Evolutionary conservation across 2,113 vertebrate genomes (phyloP).

Genomic region (Tetrao urogallus): DNA sequence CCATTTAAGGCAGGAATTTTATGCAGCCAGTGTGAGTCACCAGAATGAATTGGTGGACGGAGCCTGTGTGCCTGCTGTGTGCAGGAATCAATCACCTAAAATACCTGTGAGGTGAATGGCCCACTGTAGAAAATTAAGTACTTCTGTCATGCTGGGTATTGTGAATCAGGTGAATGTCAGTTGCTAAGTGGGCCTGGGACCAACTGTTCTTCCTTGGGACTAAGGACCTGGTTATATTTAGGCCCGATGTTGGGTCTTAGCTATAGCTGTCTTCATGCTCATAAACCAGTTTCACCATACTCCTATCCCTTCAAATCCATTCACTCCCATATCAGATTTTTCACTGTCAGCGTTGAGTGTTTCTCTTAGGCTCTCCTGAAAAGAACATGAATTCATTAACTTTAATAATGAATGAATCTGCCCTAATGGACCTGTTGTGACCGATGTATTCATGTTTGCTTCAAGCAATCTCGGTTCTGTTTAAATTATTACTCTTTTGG

Average conservation of each 20-base stretch:
- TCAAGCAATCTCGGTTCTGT: neutral
- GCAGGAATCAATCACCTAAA: neutral
- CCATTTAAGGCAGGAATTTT: neutral
- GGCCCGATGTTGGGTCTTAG: neutral
- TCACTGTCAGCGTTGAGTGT: neutral
- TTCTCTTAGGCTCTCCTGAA: neutral
- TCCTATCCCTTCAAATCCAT: neutral
- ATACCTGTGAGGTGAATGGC: neutral
- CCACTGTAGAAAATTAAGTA: neutral
- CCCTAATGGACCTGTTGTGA: neutral
- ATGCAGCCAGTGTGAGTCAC: neutral
- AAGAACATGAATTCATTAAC: neutral
- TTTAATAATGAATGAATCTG: neutral
- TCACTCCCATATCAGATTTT: neutral
- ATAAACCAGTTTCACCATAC: neutral
- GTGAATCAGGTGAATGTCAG: neutral
- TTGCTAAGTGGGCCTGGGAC: neutral
- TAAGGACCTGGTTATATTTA: neutral
- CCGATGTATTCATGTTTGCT: neutral
- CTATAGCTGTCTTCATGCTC: neutral
- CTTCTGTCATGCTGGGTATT: neutral
- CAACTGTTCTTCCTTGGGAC: neutral
- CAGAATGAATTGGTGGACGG: neutral
- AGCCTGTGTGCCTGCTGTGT: neutral
- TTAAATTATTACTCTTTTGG: neutral